Evolutionary conservation across 1,140 invertebrate genomes (phyloP).

Genomic region (Pseudomyrmex flavicornis): DNA sequence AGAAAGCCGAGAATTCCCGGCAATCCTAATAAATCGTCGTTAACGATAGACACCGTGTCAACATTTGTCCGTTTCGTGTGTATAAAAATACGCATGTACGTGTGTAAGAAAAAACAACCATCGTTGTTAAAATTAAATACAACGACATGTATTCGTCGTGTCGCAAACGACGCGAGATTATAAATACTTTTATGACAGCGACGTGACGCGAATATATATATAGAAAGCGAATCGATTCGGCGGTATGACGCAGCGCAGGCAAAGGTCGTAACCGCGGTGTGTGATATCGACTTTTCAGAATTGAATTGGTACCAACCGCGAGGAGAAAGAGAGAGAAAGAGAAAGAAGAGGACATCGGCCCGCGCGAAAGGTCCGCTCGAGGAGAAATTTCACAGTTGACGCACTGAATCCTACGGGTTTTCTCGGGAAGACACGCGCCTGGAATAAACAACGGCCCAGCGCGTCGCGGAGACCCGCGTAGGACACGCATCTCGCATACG

Average conservation of each 20-base stretch:
- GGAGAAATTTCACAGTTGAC: conserved; percentile 77
- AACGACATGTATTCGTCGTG: neutral
- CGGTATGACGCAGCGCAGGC: neutral
- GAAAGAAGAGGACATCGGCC: conserved; percentile 8
- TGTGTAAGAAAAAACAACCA: neutral
- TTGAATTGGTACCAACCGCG: conserved; percentile 25
- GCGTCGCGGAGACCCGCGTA: conserved; percentile 64
- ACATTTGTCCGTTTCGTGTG: neutral
- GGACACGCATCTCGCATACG: conserved; percentile 76
- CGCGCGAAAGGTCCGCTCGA: conserved; percentile 54
- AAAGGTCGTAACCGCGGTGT: conserved; percentile 21
- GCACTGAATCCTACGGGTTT: conserved; percentile 73
- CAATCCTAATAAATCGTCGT: conserved; percentile 4
- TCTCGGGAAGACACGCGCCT: conserved; percentile 76
- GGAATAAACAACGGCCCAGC: conserved; percentile 70
- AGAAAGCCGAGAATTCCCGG: neutral
- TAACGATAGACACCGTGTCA: neutral
- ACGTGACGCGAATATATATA: neutral
- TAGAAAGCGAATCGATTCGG: conserved; percentile 10
- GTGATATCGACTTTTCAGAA: conserved; percentile 20
- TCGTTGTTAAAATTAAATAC: conserved; percentile 3
- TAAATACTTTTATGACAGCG: neutral
- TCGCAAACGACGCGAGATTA: conserved; percentile 9
- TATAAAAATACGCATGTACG: neutral
- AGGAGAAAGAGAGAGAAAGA: too few species aligned